Evolutionary conservation across 2,888 invertebrate species (phyloP), one percentile per base, ranked within the genome.

Genomic region (Drosophila cracens): DNA sequence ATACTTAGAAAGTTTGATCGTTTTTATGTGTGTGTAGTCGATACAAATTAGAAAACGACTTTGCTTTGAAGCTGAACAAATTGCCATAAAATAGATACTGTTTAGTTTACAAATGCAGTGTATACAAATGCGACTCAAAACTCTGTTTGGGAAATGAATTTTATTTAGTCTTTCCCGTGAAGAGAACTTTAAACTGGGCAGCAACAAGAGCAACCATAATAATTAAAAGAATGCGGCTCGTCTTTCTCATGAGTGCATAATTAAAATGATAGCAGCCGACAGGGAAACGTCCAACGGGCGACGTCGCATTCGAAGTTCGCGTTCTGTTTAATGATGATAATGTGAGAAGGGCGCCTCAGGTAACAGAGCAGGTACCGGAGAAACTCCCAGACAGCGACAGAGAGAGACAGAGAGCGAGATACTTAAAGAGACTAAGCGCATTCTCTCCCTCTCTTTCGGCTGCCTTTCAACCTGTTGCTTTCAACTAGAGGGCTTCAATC

Each of bases 271-370:
- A 89, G 87, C 75, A 72, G 27, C 21, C 21, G n/a, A n/a, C 40
- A n/a, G n/a, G 40, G n/a, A 40, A 46, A 25, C 33, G 33, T 33
- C 3, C 33, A 52, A 74, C 69, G 66, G 75, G 73, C 74, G 72
- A 85, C 83, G 81, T 82, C 77, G 79, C 79, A 73, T 62, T 76
- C 61, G 36, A 49, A 82, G 74, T 58, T 74, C 59, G 79, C 73
- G 74, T 86, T 88, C 86, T 63, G 82, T 31, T 65, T 86, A 87
- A 86, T 81, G 84, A 86, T 79, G 87, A 86, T 86, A 88, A 88
- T 88, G 81, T 66, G 81, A 81, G 88, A 86, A 86, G 85, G 89
- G 87, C 83, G 75, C 76, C 76, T 86, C 88, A 86, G 76, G 84
- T 88, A 86, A 67, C 85, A 79, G 70, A 4, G 29, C 59, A 56